Conservation (phyloP, 2,797 vertebrate genomes). For the Sebastes kiyomatsui region DNA sequence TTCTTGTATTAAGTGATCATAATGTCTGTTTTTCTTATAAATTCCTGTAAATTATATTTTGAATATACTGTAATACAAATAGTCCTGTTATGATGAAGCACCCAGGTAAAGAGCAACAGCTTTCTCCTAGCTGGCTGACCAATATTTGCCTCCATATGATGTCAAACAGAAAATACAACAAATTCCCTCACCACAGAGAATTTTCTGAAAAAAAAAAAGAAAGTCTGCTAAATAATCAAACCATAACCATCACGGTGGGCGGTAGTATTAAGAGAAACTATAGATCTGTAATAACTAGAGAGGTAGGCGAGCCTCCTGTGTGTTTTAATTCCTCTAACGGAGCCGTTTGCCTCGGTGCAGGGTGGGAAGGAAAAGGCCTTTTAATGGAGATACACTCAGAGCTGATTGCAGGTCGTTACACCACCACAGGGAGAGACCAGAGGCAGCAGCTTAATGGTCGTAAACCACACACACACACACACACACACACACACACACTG, state of each 20-base stretch:
- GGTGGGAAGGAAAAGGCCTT: slow-evolving; percentile 80
- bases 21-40: not conserved
- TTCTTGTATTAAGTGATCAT: not conserved
- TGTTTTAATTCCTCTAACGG: slow-evolving; percentile 92
- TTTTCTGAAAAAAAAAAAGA: not conserved
- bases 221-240: slow-evolving; percentile 13
- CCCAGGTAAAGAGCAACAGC: not conserved
- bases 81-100: too few relatives aligned
- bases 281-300: slow-evolving; percentile 87
- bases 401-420: slow-evolving; percentile 97
- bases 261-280: slow-evolving; percentile 51
- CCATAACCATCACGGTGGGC: slow-evolving; percentile 10
- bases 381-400: slow-evolving; percentile 98
- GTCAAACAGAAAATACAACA: not conserved
- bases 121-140: not conserved
- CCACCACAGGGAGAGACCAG: slow-evolving; percentile 96
- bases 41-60: not conserved
- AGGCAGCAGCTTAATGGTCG: slow-evolving; percentile 94
- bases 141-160: not conserved
- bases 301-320: slow-evolving; percentile 85
- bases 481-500: not conserved
- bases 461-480: slow-evolving; percentile 80
- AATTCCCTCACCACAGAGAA: not conserved
- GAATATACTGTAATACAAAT: not conserved
- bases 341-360: slow-evolving; percentile 85